Evolutionary conservation across 2,113 vertebrate genomes (phyloP).

Genomic region (Misgurnus anguillicaudatus): DNA sequence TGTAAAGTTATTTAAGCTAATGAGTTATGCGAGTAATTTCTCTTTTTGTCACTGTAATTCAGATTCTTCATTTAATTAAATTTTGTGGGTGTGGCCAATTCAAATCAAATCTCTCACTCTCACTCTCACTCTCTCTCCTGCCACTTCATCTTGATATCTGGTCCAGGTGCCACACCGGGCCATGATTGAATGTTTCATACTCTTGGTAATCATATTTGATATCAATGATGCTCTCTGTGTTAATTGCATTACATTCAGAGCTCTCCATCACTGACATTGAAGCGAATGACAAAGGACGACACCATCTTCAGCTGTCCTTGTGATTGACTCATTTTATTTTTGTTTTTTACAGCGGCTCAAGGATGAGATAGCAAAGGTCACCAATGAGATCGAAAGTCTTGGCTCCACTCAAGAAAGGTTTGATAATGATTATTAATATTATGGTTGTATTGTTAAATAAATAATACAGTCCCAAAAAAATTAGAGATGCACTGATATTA

Average conservation of each 20-base stretch:
- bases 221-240: constrained; percentile 21
- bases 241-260: constrained; percentile 20
- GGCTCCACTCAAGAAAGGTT: constrained; percentile 95
- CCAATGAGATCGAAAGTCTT: constrained; percentile 95
- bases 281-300: background rate
- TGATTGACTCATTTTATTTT: constrained; percentile 16
- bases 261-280: constrained; percentile 23
- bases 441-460: background rate
- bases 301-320: background rate
- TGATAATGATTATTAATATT: constrained; percentile 51
- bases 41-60: too few relatives aligned
- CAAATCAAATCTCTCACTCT: background rate
- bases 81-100: too few relatives aligned
- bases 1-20: too few relatives aligned
- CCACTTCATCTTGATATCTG: constrained; percentile 13
- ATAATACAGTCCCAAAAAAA: too few relatives aligned
- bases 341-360: constrained; percentile 83
- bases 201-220: constrained; percentile 26
- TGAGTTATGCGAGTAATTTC: too few relatives aligned
- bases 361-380: constrained; percentile 98
- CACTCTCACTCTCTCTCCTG: background rate
- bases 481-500: too few relatives aligned
- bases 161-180: background rate
- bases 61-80: too few relatives aligned
- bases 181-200: constrained; percentile 32